Evolutionary conservation across 2,888 invertebrate species (phyloP), one percentile per base, ranked within the genome.

Genomic region (Papilio elwesi): DNA sequence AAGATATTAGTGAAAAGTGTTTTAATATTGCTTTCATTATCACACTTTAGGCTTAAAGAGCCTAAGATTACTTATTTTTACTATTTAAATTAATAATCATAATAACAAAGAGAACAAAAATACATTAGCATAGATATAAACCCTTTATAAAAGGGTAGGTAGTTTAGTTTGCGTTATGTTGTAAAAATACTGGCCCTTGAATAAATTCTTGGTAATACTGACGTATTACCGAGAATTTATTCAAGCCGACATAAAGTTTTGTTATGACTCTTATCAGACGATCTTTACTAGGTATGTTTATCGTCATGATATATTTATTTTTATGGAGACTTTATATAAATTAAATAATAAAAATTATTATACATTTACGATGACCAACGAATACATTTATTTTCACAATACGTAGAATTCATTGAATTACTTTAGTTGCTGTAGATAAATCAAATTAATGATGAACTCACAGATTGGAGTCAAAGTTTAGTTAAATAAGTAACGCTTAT

Each of bases 401-500:
- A 55, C 12, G 11, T 26, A 55, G 55, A 53, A 11, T 55, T 11
- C 16, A 55, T 4, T 11, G 26, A 52, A 52, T n/a, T 15, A 8
- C n/a, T 9, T 9, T 52, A 3, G 10, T 3, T 2, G 4, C 26
- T 26, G 26, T 53, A 53, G n/a, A 9, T n/a, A 63, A 43, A 51
- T 69, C 16, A 48, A 43, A 63, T 49, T 52, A 43, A 36, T 63
- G n/a, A 16, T 15, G 13, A 48, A 57, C 26, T 57, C 8, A 55
- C 12, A 47, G 12, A n/a, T 67, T 16, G 47, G 43, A 36, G 6
- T n/a, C 63, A 53, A 70, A 70, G 38, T 64, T 52, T 16, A n/a
- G 63, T 62, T 51, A 70, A 64, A 64, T 47, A 70, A 26, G 26
- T 4, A 2, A 64, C 70, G 53, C 53, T 26, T 12, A 55, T 15